Evolutionary conservation across 2,888 invertebrate genomes (phyloP), one percentile per base, ranked within the genome.

Genomic region (Drosophila kanekoi): DNA sequence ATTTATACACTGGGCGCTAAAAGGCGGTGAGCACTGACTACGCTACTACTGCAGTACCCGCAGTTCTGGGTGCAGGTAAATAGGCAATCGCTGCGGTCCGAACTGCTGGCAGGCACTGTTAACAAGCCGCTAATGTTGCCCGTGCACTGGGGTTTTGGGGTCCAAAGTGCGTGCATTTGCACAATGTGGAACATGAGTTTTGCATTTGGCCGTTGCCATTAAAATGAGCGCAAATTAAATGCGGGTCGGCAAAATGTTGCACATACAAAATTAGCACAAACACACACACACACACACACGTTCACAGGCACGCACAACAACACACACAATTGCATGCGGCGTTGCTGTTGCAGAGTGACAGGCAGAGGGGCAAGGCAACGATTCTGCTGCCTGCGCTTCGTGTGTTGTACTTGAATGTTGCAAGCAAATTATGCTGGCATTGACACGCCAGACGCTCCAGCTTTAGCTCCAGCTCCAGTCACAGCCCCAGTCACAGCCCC

Each of bases 401-500:
- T 78, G 69, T 75, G 68, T 79, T 75, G 70, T 72, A 79, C 66
- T 78, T 76, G 72, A 69, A 79, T 77, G 77, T 79, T 79, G 73
- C 78, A 86, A 85, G 84, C 84, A 89, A 89, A 89, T 90, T 90
- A 90, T 90, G 90, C 90, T 87, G 90, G 90, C 90, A 89, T 81
- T 89, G 89, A 90, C 85, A 88, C 71, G 85, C 64, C 77, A 71
- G 67, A 69, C 62, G 62, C 76, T 79, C 62, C 70, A 70, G 62
- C 68, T 68, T 60, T 43, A 41, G 48, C 56, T 33, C 4, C 47
- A 45, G 67, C 56, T 43, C 13, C 35, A 63, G 67, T 65, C 65
- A 37, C 52, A 68, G 67, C 68, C 65, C 40, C 52, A 68, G 23
- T 23, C 23, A 23, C 23, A 5, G 56, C 37, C 20, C 23, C 23